Percentiles rank a stretch among this genome's conserved stretches.
These are phyloP conservation scores for Diadema setosum DNA, from an alignment of 35 echinoderm and acorn worm genomes.

Conservation along the genomic window DNA sequence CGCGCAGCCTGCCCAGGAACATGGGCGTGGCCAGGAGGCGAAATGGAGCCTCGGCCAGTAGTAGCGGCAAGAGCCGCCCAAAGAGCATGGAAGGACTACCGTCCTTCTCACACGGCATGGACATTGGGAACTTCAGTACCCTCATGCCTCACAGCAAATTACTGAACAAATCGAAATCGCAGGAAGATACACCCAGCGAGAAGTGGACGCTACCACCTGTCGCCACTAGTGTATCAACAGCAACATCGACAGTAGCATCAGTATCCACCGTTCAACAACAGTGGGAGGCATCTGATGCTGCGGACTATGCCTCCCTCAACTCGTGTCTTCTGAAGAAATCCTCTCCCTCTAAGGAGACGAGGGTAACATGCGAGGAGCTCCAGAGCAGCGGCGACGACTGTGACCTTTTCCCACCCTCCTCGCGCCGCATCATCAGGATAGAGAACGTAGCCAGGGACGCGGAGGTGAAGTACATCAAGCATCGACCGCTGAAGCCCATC, in stretches of 20 bases:
- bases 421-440: slow-evolving; percentile 40
- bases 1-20: slow-evolving; percentile 14
- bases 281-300: background rate
- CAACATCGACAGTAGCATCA: no score
- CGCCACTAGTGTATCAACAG: no score
- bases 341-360: background rate
- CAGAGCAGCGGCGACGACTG: background rate
- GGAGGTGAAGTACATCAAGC: slow-evolving; percentile 62
- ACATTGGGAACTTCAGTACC: background rate
- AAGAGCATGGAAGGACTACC: slow-evolving; percentile 19
- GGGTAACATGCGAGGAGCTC: slow-evolving; percentile 30
- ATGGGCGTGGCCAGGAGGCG: background rate
- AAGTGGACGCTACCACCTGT: background rate
- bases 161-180: background rate
- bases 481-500: slow-evolving; percentile 88
- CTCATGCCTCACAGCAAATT: background rate
- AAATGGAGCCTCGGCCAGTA: background rate
- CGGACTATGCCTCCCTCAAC: background rate
- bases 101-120: background rate
- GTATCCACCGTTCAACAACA: background rate
- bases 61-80: background rate
- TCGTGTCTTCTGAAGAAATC: slow-evolving; percentile 23
- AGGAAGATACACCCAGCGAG: background rate
- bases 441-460: slow-evolving; percentile 42
- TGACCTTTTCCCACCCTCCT: background rate